These are phyloP conservation scores for Patella pellucida DNA, from an alignment of 2,888 invertebrate genomes.

Conservation along the genomic window DNA sequence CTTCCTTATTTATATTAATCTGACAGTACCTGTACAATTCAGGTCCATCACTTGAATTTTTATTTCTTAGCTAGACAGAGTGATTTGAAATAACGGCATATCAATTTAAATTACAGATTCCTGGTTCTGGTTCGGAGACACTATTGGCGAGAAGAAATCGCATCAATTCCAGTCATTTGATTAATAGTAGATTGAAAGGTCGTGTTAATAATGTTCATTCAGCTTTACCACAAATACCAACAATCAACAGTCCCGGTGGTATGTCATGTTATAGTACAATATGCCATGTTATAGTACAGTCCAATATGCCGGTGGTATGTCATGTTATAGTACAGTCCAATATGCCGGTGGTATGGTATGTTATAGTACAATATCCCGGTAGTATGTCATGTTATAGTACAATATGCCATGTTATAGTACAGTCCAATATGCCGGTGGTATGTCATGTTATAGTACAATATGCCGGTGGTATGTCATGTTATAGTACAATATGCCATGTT, in stretches of 20 bases:
- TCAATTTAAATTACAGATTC: slow-evolving; percentile 34
- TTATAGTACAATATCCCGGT: slow-evolving; percentile 22
- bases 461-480: slow-evolving; percentile 22
- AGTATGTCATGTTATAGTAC: not conserved
- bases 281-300: slow-evolving; percentile 14
- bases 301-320: slow-evolving; percentile 29
- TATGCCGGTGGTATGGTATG: slow-evolving; percentile 21
- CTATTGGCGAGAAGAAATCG: slow-evolving; percentile 52
- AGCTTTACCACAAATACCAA: slow-evolving; percentile 44
- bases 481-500: too few species aligned
- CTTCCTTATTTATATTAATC: too few species aligned
- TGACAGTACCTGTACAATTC: too few species aligned
- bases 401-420: too few species aligned
- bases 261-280: too few species aligned
- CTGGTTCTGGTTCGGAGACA: slow-evolving; percentile 36
- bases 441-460: too few species aligned
- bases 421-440: slow-evolving; percentile 35
- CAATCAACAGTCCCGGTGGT: slow-evolving; percentile 35
- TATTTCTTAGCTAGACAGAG: too few species aligned
- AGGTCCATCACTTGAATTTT: too few species aligned
- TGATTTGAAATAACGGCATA: too few species aligned
- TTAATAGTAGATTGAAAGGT: slow-evolving; percentile 53
- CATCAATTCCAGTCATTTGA: slow-evolving; percentile 48
- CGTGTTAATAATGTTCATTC: slow-evolving; percentile 40
- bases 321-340: slow-evolving; percentile 22